These are phyloP conservation scores for Clavelina lepadiformis DNA, from an alignment of 23 tunicate species.

Conservation along the genomic window DNA sequence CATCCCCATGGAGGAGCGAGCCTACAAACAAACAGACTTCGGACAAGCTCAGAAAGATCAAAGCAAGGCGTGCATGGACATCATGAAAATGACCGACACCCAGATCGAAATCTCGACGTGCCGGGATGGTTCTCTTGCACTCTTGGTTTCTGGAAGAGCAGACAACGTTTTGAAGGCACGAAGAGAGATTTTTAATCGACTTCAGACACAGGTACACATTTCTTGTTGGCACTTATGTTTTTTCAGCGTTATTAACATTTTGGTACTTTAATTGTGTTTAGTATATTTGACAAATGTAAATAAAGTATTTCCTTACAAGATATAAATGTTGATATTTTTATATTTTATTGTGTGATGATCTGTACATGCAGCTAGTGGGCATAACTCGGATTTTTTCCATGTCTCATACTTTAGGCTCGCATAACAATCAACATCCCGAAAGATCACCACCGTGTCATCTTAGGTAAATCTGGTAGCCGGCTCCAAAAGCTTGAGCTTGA, in stretches of 20 bases:
- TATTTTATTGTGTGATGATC: no score
- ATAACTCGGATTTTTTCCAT: background rate
- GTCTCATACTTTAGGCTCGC: slow-evolving; percentile 40
- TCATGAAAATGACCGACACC: slow-evolving; percentile 69
- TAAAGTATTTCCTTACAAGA: no score
- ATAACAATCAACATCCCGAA: slow-evolving; percentile 82
- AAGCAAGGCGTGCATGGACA: slow-evolving; percentile 70
- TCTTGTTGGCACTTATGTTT: background rate
- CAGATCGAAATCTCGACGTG: slow-evolving; percentile 90
- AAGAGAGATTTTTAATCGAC: slow-evolving; percentile 68
- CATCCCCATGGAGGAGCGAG: slow-evolving; percentile 96
- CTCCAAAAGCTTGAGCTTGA: slow-evolving; percentile 87
- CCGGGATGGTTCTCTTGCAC: slow-evolving; percentile 88
- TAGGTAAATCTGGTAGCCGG: slow-evolving; percentile 81
- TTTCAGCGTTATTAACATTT: background rate
- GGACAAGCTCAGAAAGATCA: slow-evolving; percentile 86
- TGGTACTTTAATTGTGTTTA: background rate
- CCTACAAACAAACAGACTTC: slow-evolving; percentile 73
- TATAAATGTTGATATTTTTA: no score
- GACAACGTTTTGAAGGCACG: slow-evolving; percentile 83
- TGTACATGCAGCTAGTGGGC: background rate
- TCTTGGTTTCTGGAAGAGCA: slow-evolving; percentile 81
- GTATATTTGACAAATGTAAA: background rate
- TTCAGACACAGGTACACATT: slow-evolving; percentile 75
- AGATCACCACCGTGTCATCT: slow-evolving; percentile 89